phyloP scores from a whole-genome alignment of 2,113 vertebrate species.

The Oreotrochilus melanogaster region DNA sequence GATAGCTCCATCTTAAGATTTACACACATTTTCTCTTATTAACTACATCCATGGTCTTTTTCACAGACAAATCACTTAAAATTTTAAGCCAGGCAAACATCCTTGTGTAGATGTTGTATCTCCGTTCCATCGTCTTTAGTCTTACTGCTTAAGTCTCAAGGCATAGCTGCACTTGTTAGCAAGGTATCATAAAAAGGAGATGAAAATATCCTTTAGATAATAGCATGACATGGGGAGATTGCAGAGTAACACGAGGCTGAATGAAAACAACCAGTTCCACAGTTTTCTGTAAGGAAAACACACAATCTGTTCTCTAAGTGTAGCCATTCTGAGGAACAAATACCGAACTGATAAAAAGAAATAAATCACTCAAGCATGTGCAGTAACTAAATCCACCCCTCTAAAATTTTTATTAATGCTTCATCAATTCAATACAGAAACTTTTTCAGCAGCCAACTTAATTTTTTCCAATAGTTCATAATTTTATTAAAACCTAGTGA shows the following conservation, averaged over 20 bases:
- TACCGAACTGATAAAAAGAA: neutral
- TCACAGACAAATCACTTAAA: neutral
- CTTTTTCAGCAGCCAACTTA: neutral
- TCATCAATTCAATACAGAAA: slow-evolving; percentile 13
- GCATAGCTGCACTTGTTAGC: neutral
- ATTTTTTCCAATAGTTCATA: slow-evolving; percentile 3
- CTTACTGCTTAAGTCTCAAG: neutral
- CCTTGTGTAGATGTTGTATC: neutral
- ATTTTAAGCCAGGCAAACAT: neutral
- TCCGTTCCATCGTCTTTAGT: neutral
- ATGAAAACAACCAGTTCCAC: neutral
- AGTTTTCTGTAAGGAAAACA: neutral
- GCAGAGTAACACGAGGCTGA: neutral
- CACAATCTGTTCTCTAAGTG: neutral
- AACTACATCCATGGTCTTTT: neutral
- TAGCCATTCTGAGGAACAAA: slow-evolving; percentile 2
- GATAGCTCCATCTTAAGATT: neutral
- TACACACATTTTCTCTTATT: neutral
- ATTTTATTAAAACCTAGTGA: slow-evolving; percentile 42
- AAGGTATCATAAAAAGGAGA: slow-evolving; percentile 18
- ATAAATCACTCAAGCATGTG: neutral
- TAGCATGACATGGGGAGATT: neutral
- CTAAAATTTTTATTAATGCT: slow-evolving; percentile 5
- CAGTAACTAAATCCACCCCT: neutral
- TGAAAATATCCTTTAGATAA: neutral